Evolutionary conservation across 2,888 invertebrate genomes (phyloP), one percentile per base, ranked within the genome.

Genomic region (Heliconius aoede): DNA sequence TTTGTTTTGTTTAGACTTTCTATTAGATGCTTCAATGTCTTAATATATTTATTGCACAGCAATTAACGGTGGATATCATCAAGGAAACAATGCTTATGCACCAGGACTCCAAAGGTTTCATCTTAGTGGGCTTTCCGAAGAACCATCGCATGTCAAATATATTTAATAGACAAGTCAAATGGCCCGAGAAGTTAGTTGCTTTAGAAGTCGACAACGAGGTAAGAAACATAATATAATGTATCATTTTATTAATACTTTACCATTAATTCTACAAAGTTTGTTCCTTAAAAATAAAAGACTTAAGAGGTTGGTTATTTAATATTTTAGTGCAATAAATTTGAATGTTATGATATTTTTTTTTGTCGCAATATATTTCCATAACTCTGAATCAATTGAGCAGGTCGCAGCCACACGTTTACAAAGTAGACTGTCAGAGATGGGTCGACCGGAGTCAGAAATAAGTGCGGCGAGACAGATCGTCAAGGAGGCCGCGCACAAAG

Each of bases 101-200:
- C 72, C 88, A 91, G 61, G 91, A 90, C 1, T 89, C 93, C 0
- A 93, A 91, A 61, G 95, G 95, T 0, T 95, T 93, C 83, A 91
- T 95, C 26, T 85, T 95, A 62, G 95, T 95, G 15, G 95, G 95
- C 21, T 95, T 95, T 86, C 95, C 95, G 13, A 93, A 91, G 85
- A 95, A 92, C 75, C 90, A 90, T 18, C 91, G 92, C 40, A 92
- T 94, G 91, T 93, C 93, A n/a, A 89, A 84, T 79, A 91, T 94
- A 76, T 94, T 94, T 84, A 91, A 91, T 84, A 87, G 88, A 77
- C 94, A 94, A 80, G 93, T 95, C 72, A 94, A 94, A 80, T 91
- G 92, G 89, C 94, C 94, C 0, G 94, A 94, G 83, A 95, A 94
- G 86, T 86, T 95, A 1, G 94, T 95, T 40, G 92, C 94, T 0